These are phyloP conservation scores for Tapera naevia DNA, from an alignment of 2,797 vertebrate genomes.

Conservation along the genomic window DNA sequence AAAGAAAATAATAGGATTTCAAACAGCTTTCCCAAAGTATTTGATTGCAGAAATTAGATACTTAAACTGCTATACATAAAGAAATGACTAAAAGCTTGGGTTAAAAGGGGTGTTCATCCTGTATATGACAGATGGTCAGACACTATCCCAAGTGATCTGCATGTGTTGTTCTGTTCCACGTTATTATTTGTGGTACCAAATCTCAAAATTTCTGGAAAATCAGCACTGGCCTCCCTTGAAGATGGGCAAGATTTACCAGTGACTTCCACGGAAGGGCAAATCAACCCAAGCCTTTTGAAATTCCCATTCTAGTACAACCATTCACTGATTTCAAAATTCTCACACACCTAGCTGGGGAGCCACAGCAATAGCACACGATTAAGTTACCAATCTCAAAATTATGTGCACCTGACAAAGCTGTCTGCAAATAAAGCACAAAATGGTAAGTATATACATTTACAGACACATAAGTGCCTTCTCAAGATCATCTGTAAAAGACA, in stretches of 20 bases:
- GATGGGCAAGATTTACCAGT: neutral
- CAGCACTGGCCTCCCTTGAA: neutral
- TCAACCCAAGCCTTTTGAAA: neutral
- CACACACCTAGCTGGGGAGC: neutral
- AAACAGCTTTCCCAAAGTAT: neutral
- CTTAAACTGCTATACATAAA: neutral
- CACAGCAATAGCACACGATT: neutral
- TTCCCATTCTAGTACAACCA: neutral
- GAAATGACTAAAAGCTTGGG: neutral
- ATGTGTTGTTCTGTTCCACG: neutral
- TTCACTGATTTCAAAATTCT: neutral
- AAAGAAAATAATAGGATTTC: constrained; percentile 21
- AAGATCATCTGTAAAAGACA: neutral
- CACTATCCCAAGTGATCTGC: neutral
- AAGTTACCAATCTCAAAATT: neutral
- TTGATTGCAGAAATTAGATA: neutral
- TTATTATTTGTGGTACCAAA: neutral
- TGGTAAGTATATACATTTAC: constrained; percentile 24
- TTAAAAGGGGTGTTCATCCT: neutral
- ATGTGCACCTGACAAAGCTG: neutral
- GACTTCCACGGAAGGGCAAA: neutral
- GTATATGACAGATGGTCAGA: neutral
- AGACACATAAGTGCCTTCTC: constrained; percentile 5
- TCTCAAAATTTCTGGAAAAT: neutral
- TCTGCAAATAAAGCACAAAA: constrained; percentile 1